Conservation (phyloP, 2,797 vertebrate species). For the Trachops cirrhosus region DNA sequence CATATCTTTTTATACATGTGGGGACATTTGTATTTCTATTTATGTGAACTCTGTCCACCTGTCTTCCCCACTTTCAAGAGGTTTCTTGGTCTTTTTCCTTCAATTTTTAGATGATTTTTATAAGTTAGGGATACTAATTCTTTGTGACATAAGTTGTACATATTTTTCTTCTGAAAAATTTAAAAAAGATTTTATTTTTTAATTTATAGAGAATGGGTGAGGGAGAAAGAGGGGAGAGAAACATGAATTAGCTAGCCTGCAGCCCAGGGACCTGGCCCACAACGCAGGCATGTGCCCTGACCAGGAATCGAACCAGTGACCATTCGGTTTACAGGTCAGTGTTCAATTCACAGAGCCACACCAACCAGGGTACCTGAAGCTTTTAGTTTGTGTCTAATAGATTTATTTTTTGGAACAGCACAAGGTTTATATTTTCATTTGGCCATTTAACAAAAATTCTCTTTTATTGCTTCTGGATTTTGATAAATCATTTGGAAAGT, state of each 20-base stretch:
- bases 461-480: neutral
- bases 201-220: neutral
- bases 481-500: neutral
- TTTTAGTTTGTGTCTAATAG: neutral
- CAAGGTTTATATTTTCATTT: neutral
- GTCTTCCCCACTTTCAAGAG: neutral
- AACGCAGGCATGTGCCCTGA: neutral
- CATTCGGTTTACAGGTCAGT: neutral
- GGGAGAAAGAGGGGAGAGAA: neutral
- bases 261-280: neutral
- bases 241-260: neutral
- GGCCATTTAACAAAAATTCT: neutral
- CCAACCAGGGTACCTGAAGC: neutral
- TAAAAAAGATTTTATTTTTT: neutral
- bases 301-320: neutral
- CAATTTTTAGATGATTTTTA: neutral
- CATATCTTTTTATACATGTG: neutral
- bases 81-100: neutral
- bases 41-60: neutral
- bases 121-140: neutral
- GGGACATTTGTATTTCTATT: neutral
- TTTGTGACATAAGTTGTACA: neutral
- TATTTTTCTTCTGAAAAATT: neutral
- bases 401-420: neutral
- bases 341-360: neutral